A percentile compares a stretch with the other conserved stretches of the same genome.
phyloP scores from a whole-genome alignment of 2,113 vertebrate species.

The Excalfactoria chinensis region DNA sequence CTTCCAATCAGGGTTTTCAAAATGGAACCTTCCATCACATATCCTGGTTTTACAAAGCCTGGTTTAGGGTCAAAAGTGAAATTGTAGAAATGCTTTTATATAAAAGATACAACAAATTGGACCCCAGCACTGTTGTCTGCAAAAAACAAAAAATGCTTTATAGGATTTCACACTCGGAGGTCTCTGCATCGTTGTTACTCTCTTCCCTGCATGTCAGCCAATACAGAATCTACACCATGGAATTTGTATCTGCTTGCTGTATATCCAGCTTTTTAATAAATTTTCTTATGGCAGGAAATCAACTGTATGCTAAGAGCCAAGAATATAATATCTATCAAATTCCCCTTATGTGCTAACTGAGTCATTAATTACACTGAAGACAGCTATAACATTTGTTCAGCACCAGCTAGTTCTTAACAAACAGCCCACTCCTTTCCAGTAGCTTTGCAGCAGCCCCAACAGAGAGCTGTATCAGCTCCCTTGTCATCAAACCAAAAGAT shows the following conservation, averaged over 20 bases:
- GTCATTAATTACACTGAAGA: background rate
- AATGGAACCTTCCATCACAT: background rate
- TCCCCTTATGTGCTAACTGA: background rate
- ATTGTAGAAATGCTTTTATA: background rate
- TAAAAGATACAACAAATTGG: background rate
- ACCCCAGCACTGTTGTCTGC: background rate
- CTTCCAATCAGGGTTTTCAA: background rate
- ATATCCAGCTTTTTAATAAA: background rate
- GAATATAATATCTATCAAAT: background rate
- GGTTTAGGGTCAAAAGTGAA: background rate
- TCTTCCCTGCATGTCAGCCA: background rate
- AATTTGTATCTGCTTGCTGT: background rate
- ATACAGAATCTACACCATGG: background rate
- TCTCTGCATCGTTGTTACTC: background rate
- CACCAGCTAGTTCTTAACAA: background rate
- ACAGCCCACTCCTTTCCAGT: background rate
- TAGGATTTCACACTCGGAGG: background rate
- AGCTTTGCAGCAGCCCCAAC: background rate
- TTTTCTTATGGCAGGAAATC: background rate
- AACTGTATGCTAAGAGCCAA: slow-evolving; percentile 12
- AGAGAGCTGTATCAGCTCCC: rapidly evolving
- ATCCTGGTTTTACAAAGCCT: background rate
- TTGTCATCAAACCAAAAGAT: background rate
- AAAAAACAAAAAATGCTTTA: background rate
- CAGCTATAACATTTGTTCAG: background rate